These are phyloP conservation scores for Tricholauxania praeusta DNA, from an alignment of 2,888 invertebrate genomes.

Conservation along the genomic window DNA sequence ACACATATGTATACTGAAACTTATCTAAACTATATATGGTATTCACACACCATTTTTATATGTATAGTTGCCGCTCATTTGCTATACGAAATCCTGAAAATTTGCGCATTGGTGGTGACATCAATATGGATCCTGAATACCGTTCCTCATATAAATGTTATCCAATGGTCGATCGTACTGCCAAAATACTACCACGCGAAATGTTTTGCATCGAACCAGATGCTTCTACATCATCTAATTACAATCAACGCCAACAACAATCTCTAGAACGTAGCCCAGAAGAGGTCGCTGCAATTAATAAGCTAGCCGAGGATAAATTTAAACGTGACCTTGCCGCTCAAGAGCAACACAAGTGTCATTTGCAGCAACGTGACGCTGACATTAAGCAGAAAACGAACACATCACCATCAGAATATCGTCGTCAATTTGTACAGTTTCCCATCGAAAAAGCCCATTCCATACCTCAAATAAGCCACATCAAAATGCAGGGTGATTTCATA, in stretches of 20 bases:
- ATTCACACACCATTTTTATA: no score
- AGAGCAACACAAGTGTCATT: slow-evolving; percentile 55
- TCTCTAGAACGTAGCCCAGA: slow-evolving; percentile 13
- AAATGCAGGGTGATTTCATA: slow-evolving; percentile 63
- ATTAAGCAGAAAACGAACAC: slow-evolving; percentile 50
- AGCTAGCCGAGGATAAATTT: slow-evolving; percentile 52
- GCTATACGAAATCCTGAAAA: slow-evolving; percentile 62
- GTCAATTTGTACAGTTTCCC: slow-evolving; percentile 63
- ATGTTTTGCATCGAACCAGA: slow-evolving; percentile 56
- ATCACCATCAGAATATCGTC: slow-evolving; percentile 64
- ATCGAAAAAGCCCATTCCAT: slow-evolving; percentile 66
- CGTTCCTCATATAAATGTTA: slow-evolving; percentile 61
- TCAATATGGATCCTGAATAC: slow-evolving; percentile 59
- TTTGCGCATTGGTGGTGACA: slow-evolving; percentile 53
- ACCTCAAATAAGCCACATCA: slow-evolving; percentile 65
- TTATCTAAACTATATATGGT: no score
- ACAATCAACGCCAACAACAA: slow-evolving; percentile 14
- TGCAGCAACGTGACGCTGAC: slow-evolving; percentile 55
- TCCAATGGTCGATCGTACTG: slow-evolving; percentile 60
- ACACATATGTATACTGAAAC: no score
- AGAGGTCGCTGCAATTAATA: slow-evolving; percentile 44
- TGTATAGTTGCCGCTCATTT: slow-evolving; percentile 59
- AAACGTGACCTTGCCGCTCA: slow-evolving; percentile 55
- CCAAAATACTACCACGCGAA: slow-evolving; percentile 62
- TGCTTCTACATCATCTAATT: neutral